Conservation (phyloP, 2,797 vertebrate genomes). For the Syncerus caffer region DNA sequence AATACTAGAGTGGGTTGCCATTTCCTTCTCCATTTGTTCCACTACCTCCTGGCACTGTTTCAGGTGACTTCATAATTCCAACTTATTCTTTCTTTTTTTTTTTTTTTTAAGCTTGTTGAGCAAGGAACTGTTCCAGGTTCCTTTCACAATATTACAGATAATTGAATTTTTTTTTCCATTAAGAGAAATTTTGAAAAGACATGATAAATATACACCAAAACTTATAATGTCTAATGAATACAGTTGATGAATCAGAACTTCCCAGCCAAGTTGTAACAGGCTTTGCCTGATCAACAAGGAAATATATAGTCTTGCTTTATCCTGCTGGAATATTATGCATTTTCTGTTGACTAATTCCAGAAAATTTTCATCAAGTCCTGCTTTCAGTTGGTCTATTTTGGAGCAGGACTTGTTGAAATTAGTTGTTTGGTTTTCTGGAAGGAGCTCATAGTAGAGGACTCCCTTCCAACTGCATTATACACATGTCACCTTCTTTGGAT, state of each 20-base stretch:
- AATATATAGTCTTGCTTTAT: background rate
- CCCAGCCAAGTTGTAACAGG: background rate
- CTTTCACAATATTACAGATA: background rate
- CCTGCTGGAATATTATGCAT: background rate
- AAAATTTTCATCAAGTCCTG: background rate
- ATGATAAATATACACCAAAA: background rate
- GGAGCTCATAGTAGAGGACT: background rate
- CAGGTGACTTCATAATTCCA: background rate
- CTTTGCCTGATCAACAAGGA: background rate
- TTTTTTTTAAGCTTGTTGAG: background rate
- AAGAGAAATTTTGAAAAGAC: background rate
- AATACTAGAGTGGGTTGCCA: background rate
- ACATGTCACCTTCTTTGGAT: background rate
- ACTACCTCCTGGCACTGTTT: background rate
- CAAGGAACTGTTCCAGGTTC: background rate
- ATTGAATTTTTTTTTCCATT: background rate
- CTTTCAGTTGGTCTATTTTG: background rate
- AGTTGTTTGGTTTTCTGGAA: background rate
- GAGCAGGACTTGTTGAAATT: background rate
- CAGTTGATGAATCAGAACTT: background rate
- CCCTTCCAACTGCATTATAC: background rate
- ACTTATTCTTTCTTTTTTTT: too few species aligned
- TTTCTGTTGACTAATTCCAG: background rate
- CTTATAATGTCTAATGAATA: background rate
- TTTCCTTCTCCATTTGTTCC: background rate